These are phyloP conservation scores for Desmodus rotundus DNA, from an alignment of 2,113 vertebrate genomes.

Conservation along the genomic window DNA sequence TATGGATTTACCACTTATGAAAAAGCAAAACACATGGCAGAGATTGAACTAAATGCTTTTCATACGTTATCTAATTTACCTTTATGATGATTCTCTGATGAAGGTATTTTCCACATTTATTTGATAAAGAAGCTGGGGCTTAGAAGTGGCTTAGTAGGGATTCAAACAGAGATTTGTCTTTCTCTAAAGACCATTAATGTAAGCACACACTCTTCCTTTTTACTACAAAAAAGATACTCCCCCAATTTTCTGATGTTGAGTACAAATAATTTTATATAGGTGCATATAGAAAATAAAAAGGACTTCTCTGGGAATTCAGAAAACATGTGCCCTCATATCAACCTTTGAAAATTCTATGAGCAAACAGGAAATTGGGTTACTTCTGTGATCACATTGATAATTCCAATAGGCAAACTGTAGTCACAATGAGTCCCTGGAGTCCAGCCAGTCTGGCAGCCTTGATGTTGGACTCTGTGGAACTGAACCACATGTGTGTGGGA, in stretches of 20 bases:
- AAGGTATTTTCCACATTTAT: neutral
- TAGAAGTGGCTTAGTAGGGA: neutral
- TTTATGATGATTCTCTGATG: conserved; percentile 22
- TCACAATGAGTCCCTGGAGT: neutral
- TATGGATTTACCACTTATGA: neutral
- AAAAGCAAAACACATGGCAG: neutral
- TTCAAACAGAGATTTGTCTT: neutral
- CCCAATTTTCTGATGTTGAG: neutral
- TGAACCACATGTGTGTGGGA: neutral
- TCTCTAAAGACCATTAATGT: neutral
- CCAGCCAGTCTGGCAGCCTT: neutral
- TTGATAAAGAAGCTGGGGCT: neutral
- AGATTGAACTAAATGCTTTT: neutral
- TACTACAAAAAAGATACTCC: neutral
- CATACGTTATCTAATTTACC: neutral
- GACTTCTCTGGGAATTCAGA: neutral
- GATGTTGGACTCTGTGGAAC: neutral
- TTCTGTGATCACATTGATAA: neutral
- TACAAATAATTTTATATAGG: neutral
- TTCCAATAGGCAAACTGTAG: neutral
- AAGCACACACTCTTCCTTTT: neutral
- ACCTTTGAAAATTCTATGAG: neutral
- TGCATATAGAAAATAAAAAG: neutral
- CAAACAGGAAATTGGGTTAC: neutral
- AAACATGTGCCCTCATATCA: neutral